These are phyloP conservation scores for Dromiciops gliroides DNA, from an alignment of 2,113 vertebrate genomes.

Conservation along the genomic window DNA sequence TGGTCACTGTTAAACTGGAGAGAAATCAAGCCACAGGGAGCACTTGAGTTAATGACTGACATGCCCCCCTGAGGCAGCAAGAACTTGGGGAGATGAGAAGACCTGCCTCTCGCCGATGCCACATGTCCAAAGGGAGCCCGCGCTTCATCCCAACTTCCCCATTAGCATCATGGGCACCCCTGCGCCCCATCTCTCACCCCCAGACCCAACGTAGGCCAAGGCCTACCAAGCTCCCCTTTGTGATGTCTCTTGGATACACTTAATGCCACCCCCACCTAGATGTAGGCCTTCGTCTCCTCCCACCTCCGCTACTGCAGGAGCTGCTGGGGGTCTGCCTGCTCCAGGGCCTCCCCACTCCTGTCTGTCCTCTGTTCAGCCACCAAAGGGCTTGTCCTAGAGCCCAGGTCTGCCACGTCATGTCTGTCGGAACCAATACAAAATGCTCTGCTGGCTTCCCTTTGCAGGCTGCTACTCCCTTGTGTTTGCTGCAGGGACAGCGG, in stretches of 20 bases:
- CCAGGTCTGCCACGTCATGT: background rate
- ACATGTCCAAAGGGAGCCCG: background rate
- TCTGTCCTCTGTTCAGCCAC: background rate
- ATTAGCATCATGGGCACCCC: too few species aligned
- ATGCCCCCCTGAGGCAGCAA: too few species aligned
- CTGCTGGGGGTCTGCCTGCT: too few species aligned
- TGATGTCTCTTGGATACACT: too few species aligned
- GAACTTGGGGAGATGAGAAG: background rate
- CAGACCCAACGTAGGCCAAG: too few species aligned
- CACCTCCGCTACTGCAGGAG: fast-evolving
- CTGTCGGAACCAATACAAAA: background rate
- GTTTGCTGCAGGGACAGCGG: too few species aligned
- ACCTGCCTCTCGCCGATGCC: background rate
- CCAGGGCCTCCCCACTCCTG: too few species aligned
- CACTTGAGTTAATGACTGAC: background rate
- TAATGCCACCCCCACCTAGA: background rate
- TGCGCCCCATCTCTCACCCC: too few species aligned
- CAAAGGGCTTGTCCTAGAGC: background rate
- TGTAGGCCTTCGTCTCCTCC: background rate
- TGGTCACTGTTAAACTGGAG: background rate
- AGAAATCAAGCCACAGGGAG: background rate
- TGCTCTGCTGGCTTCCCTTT: too few species aligned
- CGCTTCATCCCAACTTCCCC: too few species aligned
- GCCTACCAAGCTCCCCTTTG: too few species aligned
- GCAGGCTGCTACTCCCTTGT: too few species aligned